Evolutionary conservation across 2,888 invertebrate genomes (phyloP).

Genomic region (Cosmia trapezina): DNA sequence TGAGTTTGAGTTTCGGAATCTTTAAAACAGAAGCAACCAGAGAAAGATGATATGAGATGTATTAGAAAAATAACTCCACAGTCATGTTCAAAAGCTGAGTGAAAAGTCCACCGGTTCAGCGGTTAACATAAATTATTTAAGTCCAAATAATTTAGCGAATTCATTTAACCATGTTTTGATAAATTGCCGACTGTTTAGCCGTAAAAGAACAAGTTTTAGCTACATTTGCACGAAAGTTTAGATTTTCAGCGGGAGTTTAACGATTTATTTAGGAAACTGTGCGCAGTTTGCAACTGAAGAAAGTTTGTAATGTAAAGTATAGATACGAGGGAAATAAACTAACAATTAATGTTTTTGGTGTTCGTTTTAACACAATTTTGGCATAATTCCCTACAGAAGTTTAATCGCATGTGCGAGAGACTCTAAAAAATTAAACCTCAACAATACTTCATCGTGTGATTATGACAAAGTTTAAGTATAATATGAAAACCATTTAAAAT

Average conservation of each 20-base stretch:
- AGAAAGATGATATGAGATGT: too few species aligned
- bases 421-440: too few species aligned
- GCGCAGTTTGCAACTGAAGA: slow-evolving; percentile 43
- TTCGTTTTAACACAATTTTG: slow-evolving; percentile 8
- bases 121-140: slow-evolving; percentile 26
- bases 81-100: background rate
- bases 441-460: too few species aligned
- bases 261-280: slow-evolving; percentile 58
- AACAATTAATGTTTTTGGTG: slow-evolving; percentile 19
- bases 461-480: too few species aligned
- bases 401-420: too few species aligned
- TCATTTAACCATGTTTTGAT: slow-evolving; percentile 42
- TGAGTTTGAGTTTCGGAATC: too few species aligned
- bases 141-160: slow-evolving; percentile 29
- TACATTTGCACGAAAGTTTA: slow-evolving; percentile 50
- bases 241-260: slow-evolving; percentile 50
- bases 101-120: background rate
- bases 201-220: slow-evolving; percentile 47
- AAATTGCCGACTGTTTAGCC: slow-evolving; percentile 23
- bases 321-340: slow-evolving; percentile 14
- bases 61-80: background rate
- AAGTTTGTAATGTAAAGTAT: slow-evolving; percentile 47
- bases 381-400: too few species aligned
- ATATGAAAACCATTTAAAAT: too few species aligned
- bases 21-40: background rate